Percentiles rank a stretch among this genome's conserved stretches.
phyloP scores from a whole-genome alignment of 2,888 invertebrate genomes.

The Euplexia lucipara region DNA sequence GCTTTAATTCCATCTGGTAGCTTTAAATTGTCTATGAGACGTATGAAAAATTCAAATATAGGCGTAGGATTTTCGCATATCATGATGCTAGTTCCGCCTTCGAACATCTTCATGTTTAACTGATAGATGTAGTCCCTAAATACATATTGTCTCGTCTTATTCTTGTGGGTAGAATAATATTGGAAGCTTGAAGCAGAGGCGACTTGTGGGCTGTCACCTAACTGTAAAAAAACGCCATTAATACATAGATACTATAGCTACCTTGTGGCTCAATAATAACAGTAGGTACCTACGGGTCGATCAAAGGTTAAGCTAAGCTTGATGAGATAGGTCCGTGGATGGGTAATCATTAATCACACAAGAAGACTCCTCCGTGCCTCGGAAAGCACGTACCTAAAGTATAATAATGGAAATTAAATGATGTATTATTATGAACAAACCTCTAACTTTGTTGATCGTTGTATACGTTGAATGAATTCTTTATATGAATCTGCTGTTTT shows the following conservation, averaged over 20 bases:
- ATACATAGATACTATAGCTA: too few species aligned
- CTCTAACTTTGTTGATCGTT: slow-evolving; percentile 11
- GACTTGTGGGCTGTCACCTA: not conserved
- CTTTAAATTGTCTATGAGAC: slow-evolving; percentile 64
- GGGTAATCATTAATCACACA: too few species aligned
- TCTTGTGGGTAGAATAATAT: slow-evolving; percentile 17
- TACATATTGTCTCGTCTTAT: slow-evolving; percentile 38
- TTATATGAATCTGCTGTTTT: slow-evolving; percentile 20
- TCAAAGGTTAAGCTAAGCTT: too few species aligned
- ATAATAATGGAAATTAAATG: not conserved
- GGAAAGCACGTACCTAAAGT: too few species aligned
- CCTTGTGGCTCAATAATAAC: too few species aligned
- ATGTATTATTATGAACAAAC: slow-evolving; percentile 27
- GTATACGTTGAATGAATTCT: slow-evolving; percentile 34
- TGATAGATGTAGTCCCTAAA: slow-evolving; percentile 75
- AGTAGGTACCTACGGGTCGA: too few species aligned
- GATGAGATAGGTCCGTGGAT: too few species aligned
- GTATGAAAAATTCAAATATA: slow-evolving; percentile 70
- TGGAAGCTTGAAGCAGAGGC: slow-evolving; percentile 3
- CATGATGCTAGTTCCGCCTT: slow-evolving; percentile 65
- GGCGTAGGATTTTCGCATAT: slow-evolving; percentile 70
- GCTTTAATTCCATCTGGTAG: slow-evolving; percentile 49
- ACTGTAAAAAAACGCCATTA: slow-evolving; percentile 10
- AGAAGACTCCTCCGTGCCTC: too few species aligned
- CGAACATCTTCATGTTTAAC: slow-evolving; percentile 68